Evolutionary conservation across 2,113 vertebrate genomes (phyloP).

Genomic region (Eurypyga helias): DNA sequence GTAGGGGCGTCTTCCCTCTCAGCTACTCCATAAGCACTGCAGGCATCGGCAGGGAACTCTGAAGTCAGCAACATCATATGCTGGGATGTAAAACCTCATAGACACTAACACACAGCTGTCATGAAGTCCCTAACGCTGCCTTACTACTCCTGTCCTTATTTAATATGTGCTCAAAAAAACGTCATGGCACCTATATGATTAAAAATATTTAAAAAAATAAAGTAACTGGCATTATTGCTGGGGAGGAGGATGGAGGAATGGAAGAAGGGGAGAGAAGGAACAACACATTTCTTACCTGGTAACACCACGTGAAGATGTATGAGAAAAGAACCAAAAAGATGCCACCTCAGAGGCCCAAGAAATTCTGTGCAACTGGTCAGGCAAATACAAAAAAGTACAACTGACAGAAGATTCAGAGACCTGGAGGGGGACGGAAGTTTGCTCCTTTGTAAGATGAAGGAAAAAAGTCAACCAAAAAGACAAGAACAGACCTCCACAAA

Average conservation of each 20-base stretch:
- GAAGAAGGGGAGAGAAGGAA: background rate
- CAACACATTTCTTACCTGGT: background rate
- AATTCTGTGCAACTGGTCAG: background rate
- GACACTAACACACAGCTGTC: background rate
- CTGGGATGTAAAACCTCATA: background rate
- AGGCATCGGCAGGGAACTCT: background rate
- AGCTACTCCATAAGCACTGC: background rate
- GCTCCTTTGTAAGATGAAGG: background rate
- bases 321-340: background rate
- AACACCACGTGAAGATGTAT: background rate
- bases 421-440: background rate
- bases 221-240: background rate
- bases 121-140: background rate
- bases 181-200: background rate
- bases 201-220: background rate
- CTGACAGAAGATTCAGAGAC: accelerated
- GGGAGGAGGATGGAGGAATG: background rate
- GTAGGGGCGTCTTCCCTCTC: background rate
- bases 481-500: background rate
- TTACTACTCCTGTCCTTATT: background rate
- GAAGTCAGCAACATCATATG: background rate
- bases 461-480: background rate
- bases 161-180: background rate
- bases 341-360: background rate
- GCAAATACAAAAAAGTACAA: background rate